phyloP scores from a whole-genome alignment of 2,113 vertebrate species.

The Butorides virescens region DNA sequence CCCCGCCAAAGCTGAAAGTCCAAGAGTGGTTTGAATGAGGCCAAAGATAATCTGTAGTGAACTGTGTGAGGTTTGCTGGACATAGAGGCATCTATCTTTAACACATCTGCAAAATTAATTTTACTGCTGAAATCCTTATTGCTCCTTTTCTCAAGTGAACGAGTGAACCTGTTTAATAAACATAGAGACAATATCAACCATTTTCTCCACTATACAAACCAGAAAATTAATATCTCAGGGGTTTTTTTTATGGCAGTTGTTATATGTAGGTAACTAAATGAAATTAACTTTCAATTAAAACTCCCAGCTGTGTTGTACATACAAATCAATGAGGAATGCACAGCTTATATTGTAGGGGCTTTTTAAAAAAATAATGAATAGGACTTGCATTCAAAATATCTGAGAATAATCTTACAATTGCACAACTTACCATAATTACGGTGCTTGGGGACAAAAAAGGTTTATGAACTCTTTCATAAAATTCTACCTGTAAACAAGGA shows the following conservation, averaged over 20 bases:
- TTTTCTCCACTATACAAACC: neutral
- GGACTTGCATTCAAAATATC: neutral
- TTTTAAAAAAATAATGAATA: neutral
- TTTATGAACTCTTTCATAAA: neutral
- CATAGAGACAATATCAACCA: neutral
- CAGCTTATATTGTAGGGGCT: neutral
- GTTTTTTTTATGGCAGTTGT: neutral
- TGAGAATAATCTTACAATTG: neutral
- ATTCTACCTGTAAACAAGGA: neutral
- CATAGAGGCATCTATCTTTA: neutral
- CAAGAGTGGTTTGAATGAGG: neutral
- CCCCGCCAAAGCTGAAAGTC: neutral
- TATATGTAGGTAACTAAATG: neutral
- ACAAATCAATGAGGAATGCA: neutral
- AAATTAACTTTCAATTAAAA: neutral
- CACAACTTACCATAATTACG: neutral
- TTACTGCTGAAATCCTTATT: neutral
- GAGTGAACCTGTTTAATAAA: neutral
- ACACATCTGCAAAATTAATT: neutral
- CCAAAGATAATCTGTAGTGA: neutral
- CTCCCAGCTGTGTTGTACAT: fast-evolving
- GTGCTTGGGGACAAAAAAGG: neutral
- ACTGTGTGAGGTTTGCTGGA: neutral
- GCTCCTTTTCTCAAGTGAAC: neutral
- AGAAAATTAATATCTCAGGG: neutral